phyloP scores from a whole-genome alignment of 2,888 invertebrate species.

The Eristalis pertinax region DNA sequence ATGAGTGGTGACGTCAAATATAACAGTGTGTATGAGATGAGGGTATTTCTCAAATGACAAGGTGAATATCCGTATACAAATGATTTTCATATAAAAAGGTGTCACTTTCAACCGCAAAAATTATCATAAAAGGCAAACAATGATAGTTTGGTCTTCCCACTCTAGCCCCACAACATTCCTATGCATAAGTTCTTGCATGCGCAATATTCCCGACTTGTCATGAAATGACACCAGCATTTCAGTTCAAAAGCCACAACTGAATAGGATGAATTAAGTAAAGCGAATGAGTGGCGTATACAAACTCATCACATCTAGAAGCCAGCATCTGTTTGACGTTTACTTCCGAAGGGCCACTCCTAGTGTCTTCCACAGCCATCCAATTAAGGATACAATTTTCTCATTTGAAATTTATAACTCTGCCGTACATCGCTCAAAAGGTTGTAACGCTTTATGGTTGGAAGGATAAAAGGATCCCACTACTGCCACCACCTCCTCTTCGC shows the following conservation, averaged over 20 bases:
- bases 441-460: slow-evolving; percentile 6
- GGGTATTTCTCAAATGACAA: too few relatives aligned
- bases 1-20: too few relatives aligned
- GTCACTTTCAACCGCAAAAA: too few relatives aligned
- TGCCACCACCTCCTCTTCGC: background rate
- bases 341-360: background rate
- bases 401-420: background rate
- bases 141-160: background rate
- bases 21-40: too few relatives aligned
- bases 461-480: background rate
- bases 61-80: too few relatives aligned
- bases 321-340: background rate
- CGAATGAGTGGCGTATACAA: background rate
- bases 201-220: background rate
- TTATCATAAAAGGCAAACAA: background rate
- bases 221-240: background rate
- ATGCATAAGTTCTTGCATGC: background rate
- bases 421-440: slow-evolving; percentile 17
- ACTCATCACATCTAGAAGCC: too few relatives aligned
- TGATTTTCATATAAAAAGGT: too few relatives aligned
- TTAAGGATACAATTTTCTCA: slow-evolving; percentile 23
- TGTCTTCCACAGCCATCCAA: slow-evolving; percentile 17
- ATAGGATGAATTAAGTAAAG: background rate
- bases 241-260: background rate
- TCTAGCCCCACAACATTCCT: background rate